Percentiles rank a stretch among this genome's conserved stretches.
Conservation (phyloP, 2,113 vertebrate genomes). For the Butastur rufipennis region DNA sequence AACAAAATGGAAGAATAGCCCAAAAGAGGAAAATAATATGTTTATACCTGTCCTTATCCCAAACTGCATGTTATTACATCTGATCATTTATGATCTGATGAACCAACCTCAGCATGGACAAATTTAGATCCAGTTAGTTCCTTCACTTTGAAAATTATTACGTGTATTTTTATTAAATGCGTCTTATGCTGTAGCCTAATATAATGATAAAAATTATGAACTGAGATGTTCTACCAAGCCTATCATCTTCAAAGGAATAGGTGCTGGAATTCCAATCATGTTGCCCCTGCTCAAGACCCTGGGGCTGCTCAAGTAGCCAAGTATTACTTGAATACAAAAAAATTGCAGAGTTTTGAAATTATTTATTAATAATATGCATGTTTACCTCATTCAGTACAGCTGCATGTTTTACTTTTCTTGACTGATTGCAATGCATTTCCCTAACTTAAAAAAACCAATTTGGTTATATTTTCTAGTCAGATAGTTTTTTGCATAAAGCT, state of each 20-base stretch:
- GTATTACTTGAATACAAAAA: not conserved
- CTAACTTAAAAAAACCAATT: not conserved
- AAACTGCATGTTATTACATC: not conserved
- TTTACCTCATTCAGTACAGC: not conserved
- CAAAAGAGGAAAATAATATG: not conserved
- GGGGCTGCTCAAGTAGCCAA: not conserved
- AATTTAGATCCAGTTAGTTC: not conserved
- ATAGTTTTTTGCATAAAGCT: not conserved
- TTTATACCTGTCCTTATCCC: not conserved
- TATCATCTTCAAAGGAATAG: not conserved
- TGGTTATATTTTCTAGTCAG: conserved; percentile 36
- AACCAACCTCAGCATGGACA: not conserved
- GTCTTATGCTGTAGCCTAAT: not conserved
- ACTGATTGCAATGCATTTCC: not conserved
- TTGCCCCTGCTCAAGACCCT: not conserved
- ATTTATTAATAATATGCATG: not conserved
- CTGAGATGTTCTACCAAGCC: not conserved
- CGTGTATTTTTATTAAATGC: not conserved
- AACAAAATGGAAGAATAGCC: not conserved
- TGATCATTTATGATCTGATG: not conserved
- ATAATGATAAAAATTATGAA: not conserved
- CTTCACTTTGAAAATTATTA: not conserved
- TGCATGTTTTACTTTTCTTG: not conserved
- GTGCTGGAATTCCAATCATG: not conserved
- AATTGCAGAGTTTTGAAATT: not conserved